Evolutionary conservation across 2,888 invertebrate genomes (phyloP).

Genomic region (Oscheius sp.): DNA sequence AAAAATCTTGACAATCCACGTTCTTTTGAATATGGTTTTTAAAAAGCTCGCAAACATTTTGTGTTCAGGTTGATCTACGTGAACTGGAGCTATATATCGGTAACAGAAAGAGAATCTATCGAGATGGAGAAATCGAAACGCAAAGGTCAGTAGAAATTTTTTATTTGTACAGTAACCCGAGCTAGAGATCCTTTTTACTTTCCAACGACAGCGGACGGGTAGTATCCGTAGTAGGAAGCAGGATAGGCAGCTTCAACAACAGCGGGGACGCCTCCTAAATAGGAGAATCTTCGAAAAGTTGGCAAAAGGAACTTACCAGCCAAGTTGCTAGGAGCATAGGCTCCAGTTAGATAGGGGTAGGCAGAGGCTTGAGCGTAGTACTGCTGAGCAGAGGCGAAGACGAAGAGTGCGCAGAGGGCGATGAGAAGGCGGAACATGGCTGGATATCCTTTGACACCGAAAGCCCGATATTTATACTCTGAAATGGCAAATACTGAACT

Average conservation of each 20-base stretch:
- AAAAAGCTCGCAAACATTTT: too few species aligned
- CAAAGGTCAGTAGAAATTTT: constrained; percentile 10
- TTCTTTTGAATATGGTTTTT: background rate
- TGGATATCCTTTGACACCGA: too few species aligned
- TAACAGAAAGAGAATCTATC: constrained; percentile 53
- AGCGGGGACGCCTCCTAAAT: constrained; percentile 35
- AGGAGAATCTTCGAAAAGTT: too few species aligned
- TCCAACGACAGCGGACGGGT: constrained; percentile 7
- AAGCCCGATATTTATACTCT: constrained; percentile 7
- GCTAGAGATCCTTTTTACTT: background rate
- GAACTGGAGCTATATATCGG: constrained; percentile 57
- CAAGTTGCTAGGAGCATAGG: constrained; percentile 39
- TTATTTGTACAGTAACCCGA: background rate
- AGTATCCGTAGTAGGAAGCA: constrained; percentile 19
- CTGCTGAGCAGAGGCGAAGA: constrained; percentile 27
- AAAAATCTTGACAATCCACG: background rate
- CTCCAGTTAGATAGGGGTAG: constrained; percentile 39
- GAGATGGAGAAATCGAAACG: constrained; percentile 58
- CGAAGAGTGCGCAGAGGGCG: constrained; percentile 28
- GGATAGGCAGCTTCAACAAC: constrained; percentile 25
- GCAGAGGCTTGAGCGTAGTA: constrained; percentile 37
- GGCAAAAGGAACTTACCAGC: constrained; percentile 24
- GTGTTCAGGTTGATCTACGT: constrained; percentile 53
- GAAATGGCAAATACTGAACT: constrained; percentile 8
- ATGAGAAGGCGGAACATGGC: constrained; percentile 27